phyloP scores from a whole-genome alignment of 2,797 vertebrate genomes.

The Lerista edwardsae region DNA sequence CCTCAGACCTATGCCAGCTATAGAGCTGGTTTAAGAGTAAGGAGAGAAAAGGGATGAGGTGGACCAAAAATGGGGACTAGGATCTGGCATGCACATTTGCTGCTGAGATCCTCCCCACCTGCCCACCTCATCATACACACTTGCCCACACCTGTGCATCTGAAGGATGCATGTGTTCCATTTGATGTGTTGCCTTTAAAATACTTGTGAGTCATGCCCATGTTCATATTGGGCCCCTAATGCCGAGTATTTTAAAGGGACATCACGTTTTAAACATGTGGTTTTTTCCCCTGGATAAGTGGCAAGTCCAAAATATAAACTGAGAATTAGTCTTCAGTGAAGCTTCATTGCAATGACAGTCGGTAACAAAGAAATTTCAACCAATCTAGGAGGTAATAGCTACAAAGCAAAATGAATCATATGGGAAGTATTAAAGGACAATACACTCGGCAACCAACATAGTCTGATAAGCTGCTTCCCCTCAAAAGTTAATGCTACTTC shows the following conservation, averaged over 20 bases:
- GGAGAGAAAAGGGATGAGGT: too few relatives aligned
- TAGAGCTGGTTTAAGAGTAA: too few relatives aligned
- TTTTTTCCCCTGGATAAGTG: not conserved
- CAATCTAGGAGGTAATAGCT: not conserved
- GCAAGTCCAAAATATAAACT: not conserved
- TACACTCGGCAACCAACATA: not conserved
- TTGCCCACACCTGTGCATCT: too few relatives aligned
- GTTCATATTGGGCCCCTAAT: too few relatives aligned
- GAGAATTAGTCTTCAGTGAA: not conserved
- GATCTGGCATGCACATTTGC: too few relatives aligned
- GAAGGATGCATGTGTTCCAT: not conserved
- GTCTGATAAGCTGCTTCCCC: not conserved
- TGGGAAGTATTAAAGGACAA: not conserved
- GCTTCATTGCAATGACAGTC: not conserved
- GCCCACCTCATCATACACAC: too few relatives aligned
- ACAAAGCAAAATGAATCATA: not conserved
- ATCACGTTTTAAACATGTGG: not conserved
- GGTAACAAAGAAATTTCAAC: not conserved
- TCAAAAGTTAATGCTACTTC: not conserved
- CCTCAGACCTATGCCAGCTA: too few relatives aligned
- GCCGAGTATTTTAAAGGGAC: not conserved
- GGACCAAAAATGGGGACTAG: too few relatives aligned
- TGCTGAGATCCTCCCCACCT: too few relatives aligned
- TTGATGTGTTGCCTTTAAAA: not conserved
- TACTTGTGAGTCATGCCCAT: too few relatives aligned